phyloP scores from a whole-genome alignment of 1,140 invertebrate genomes.

The Calycopis cecrops region DNA sequence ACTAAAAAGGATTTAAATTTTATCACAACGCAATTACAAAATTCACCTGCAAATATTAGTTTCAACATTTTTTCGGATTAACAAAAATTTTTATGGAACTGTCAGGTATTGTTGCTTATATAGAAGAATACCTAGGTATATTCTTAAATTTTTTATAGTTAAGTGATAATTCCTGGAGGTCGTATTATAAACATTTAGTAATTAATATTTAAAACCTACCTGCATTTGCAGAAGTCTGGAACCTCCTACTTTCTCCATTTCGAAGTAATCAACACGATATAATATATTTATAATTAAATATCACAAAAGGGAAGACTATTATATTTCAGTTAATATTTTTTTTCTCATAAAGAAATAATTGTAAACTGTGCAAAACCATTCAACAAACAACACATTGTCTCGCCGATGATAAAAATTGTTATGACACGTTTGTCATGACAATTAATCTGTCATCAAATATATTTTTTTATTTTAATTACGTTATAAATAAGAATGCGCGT shows the following conservation, averaged over 20 bases:
- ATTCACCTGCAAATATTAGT: too few species aligned
- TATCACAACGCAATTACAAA: too few species aligned
- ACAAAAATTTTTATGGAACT: too few species aligned
- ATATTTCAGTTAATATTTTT: constrained; percentile 2
- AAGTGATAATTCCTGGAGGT: too few species aligned
- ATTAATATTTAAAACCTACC: constrained; percentile 42
- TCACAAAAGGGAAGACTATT: constrained; percentile 34
- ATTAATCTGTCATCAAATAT: constrained; percentile 23
- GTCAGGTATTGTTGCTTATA: too few species aligned
- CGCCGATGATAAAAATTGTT: constrained; percentile 27
- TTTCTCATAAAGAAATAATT: constrained; percentile 18
- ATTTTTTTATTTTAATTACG: constrained; percentile 25
- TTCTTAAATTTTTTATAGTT: too few species aligned
- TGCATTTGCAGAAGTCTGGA: constrained; percentile 77
- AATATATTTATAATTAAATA: constrained; percentile 7
- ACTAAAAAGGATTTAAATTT: too few species aligned
- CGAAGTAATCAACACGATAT: constrained; percentile 19
- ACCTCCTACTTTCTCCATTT: constrained; percentile 57
- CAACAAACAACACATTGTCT: constrained; percentile 44
- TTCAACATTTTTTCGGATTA: too few species aligned
- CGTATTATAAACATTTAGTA: too few species aligned
- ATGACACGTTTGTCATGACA: constrained; percentile 41
- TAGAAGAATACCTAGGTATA: too few species aligned
- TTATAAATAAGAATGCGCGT: constrained; percentile 1
- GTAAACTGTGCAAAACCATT: constrained; percentile 41